phyloP scores from a whole-genome alignment of 2,888 invertebrate genomes.

The Hypsopygia costalis region DNA sequence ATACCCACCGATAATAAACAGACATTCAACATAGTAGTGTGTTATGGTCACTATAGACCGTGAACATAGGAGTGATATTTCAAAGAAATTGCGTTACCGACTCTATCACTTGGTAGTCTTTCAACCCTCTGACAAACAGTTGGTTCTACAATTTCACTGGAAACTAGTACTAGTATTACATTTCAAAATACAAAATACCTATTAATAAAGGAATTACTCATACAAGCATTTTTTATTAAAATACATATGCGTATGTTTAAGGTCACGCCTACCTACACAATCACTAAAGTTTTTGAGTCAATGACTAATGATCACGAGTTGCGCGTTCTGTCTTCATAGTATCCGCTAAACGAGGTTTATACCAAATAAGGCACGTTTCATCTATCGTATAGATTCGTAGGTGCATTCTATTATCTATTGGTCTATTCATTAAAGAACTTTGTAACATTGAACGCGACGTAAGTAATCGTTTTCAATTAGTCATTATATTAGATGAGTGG shows the following conservation, averaged over 20 bases:
- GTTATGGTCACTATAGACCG: no score
- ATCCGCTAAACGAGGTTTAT: constrained; percentile 19
- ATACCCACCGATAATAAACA: no score
- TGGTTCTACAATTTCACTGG: no score
- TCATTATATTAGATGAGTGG: background rate
- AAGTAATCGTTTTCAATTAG: background rate
- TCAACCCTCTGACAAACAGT: no score
- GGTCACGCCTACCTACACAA: constrained; percentile 9
- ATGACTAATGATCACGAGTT: constrained; percentile 27
- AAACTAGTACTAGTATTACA: no score
- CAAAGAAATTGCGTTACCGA: no score
- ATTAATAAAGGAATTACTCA: no score
- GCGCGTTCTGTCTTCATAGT: background rate
- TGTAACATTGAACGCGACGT: background rate
- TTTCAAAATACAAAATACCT: no score
- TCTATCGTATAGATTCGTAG: constrained; percentile 18
- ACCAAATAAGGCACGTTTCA: constrained; percentile 21
- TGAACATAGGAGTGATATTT: no score
- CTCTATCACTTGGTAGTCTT: no score
- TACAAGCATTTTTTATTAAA: no score
- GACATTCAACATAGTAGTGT: no score
- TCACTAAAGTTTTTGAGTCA: constrained; percentile 10
- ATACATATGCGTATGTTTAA: constrained; percentile 3
- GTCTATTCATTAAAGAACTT: constrained; percentile 2
- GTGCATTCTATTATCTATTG: constrained; percentile 1